Conservation (phyloP, 2,113 vertebrate species). For the Cranoglanis bouderius region DNA sequence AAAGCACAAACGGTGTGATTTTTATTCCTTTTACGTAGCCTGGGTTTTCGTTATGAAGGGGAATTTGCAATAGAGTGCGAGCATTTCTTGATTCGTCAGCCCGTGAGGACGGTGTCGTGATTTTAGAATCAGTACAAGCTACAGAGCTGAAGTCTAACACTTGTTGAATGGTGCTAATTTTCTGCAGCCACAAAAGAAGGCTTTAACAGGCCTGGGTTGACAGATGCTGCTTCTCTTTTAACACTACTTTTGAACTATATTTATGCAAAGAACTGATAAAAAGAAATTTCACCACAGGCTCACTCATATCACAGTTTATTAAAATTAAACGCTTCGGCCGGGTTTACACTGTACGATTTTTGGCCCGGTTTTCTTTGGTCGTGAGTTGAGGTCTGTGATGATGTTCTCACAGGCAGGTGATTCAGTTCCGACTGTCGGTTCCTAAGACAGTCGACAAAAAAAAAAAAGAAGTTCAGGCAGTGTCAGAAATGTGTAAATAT, state of each 20-base stretch:
- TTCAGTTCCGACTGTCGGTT: neutral
- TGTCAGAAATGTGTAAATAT: neutral
- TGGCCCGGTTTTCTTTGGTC: neutral
- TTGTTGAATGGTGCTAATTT: conserved; percentile 46
- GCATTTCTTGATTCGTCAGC: conserved; percentile 1
- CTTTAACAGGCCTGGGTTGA: conserved; percentile 44
- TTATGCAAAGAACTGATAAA: conserved; percentile 52
- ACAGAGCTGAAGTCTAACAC: conserved; percentile 34
- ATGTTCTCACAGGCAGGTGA: neutral
- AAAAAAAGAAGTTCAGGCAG: neutral
- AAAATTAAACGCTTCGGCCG: neutral
- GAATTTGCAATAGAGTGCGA: conserved; percentile 33
- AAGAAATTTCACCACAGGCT: conserved; percentile 19
- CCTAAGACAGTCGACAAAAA: neutral
- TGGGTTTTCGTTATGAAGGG: conserved; percentile 56
- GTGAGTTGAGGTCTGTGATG: neutral
- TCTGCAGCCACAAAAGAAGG: conserved; percentile 30
- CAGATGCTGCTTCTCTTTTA: conserved; percentile 56
- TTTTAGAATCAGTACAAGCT: conserved; percentile 26
- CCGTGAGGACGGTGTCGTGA: conserved; percentile 10
- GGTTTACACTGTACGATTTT: neutral
- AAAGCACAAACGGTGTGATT: conserved; percentile 52
- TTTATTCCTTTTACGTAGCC: neutral
- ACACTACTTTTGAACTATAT: conserved; percentile 47
- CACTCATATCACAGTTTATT: conserved; percentile 40